Evolutionary conservation across 64 coral and sea anemone genomes (phyloP).

Genomic region (Stylophora pistillata): DNA sequence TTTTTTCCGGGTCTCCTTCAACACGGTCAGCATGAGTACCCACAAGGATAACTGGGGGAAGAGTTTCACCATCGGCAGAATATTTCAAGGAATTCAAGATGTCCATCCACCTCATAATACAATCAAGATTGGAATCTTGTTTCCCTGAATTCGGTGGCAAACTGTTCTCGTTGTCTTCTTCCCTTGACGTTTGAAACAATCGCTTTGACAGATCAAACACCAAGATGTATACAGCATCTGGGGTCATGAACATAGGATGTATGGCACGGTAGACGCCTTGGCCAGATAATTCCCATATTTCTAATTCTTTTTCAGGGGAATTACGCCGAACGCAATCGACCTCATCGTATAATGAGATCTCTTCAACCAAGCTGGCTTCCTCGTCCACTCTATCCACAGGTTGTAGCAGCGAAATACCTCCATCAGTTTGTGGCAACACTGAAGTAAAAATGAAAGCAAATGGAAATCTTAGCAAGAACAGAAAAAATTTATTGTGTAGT

Average conservation of each 20-base stretch:
- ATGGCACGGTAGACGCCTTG: neutral
- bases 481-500: neutral
- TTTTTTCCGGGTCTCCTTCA: neutral
- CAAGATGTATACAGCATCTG: constrained; percentile 31
- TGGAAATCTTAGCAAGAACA: neutral
- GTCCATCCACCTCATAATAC: constrained; percentile 9
- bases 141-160: neutral
- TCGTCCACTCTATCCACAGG: neutral
- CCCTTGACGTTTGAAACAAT: neutral
- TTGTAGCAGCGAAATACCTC: neutral
- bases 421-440: neutral
- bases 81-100: neutral
- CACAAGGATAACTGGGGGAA: neutral
- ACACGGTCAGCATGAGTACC: constrained; percentile 14
- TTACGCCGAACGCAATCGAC: neutral
- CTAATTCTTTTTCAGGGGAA: constrained; percentile 2
- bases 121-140: neutral
- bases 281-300: constrained; percentile 12
- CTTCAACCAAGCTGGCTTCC: neutral
- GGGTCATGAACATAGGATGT: constrained; percentile 35
- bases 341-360: neutral
- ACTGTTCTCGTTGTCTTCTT: neutral
- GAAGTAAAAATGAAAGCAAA: neutral
- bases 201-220: constrained; percentile 24
- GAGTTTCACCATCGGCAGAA: neutral